Base-by-base conservation (phyloP, 2,888 invertebrate species). In the Temnothorax unifasciatus region DNA sequence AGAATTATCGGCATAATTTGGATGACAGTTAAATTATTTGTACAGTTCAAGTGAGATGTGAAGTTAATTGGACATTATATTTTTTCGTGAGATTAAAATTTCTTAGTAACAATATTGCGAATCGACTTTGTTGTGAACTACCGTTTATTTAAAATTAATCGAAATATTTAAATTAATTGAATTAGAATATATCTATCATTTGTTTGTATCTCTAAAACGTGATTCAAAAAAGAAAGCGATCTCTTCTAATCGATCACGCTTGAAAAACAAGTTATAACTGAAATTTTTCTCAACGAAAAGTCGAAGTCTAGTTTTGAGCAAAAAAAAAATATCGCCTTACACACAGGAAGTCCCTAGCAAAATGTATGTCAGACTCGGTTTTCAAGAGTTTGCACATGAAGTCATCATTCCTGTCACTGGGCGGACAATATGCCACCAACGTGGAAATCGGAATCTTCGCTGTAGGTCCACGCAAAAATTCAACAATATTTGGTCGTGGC, bases 401-500 rank as follows among this genome's bases (percentile, higher is more conserved):
- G 87, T 88, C 84, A 82, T 90, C 87, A 88, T 69, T 61, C 75
- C 64, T 59, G 50, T 44, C 44, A 81, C n/a, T 66, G 68, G 57
- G 34, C 77, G 69, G n/a, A 87, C 77, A 87, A 84, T 85, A 21
- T 74, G 68, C 68, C 79, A 83, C 84, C 89, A 82, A 59, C 61
- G 34, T 84, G 57, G 76, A 81, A 79, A 76, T 74, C 57, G 59
- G 76, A 81, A 86, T 86, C 92, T 82, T 89, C 89, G 92, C 91
- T 91, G 92, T 92, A 92, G 92, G 91, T 92, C 91, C 63, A 47
- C 18, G 66, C 57, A 61, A 88, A 87, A 87, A 90, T 90, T 88
- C 88, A 88, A 90, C 89, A 92, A 92, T 92, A 92, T 92, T 92
- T 92, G 89, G 91, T 92, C 92, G 89, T 75, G 76, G 52, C 77